Conservation (phyloP, 1,140 invertebrate species). For the Chrysopa pallens region DNA sequence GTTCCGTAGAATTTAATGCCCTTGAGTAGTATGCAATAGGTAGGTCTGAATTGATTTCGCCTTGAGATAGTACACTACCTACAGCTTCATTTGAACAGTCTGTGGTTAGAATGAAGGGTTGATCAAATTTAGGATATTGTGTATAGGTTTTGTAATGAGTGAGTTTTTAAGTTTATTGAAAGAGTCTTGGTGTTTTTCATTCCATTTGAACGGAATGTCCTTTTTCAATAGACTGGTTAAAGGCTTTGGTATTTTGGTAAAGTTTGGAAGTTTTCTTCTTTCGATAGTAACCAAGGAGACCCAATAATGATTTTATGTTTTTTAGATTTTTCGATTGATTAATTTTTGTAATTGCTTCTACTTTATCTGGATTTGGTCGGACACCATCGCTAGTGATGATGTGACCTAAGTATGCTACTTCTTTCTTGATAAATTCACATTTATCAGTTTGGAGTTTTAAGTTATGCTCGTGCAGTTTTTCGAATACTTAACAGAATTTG, state of each 20-base stretch:
- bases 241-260: conserved; percentile 9
- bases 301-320: conserved; percentile 16
- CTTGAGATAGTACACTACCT: conserved; percentile 18
- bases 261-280: conserved; percentile 13
- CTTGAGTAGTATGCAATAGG: conserved; percentile 16
- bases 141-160: no score
- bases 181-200: conserved; percentile 9
- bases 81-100: conserved; percentile 15
- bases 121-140: conserved; percentile 16
- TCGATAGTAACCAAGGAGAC: no score
- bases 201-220: conserved; percentile 2
- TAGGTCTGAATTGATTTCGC: conserved; percentile 11
- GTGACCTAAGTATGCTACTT: conserved; percentile 21
- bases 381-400: conserved; percentile 19
- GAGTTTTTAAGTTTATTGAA: conserved; percentile 23
- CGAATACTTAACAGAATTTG: conserved; percentile 16
- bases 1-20: conserved; percentile 15
- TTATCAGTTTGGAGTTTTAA: conserved; percentile 22
- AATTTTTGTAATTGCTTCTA: conserved; percentile 16
- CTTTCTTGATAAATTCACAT: conserved; percentile 20
- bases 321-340: conserved; percentile 14
- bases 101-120: conserved; percentile 16
- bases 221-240: conserved; percentile 9
- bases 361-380: conserved; percentile 19
- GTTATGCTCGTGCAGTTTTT: conserved; percentile 12